Evolutionary conservation across 2,113 vertebrate species (phyloP), one percentile per base, ranked within the genome.

Genomic region (Siniperca knerii): DNA sequence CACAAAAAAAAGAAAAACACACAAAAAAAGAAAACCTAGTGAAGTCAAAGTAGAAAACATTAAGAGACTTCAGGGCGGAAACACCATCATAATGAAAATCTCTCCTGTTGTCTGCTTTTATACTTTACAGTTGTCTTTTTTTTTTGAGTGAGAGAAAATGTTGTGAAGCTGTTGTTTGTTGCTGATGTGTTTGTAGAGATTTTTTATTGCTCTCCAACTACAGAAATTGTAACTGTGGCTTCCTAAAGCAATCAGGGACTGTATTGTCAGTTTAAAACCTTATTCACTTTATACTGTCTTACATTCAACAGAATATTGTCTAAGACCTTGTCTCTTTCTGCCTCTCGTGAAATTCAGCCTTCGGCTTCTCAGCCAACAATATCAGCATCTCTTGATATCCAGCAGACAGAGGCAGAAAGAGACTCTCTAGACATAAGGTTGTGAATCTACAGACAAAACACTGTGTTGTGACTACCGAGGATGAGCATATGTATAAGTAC

Each of bases 21-120:
- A 61, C 21, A 21, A 18, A 29, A 29, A 16, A 25, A 50, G 15
- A 65, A 62, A 79, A 9, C 21, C 48, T 6, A 29, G 35, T 12
- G 7, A 50, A 33, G n/a, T 13, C 55, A 73, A 80, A 82, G 48
- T 8, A 58, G 25, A 62, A 70, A 42, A 68, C 3, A 62, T 61
- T 23, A 16, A 13, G 8, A 76, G 2, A 6, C 13, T 67, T 69
- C n/a, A 23, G 37, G 12, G 21, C 9, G 44, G 25, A 37, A 35
- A 29, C 12, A 37, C 29, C 46, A 33, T 37, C 5, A 65, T 62
- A 62, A 61, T 48, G 4, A 60, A 75, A 52, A 68, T 46, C 21
- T 69, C 40, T 72, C 15, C 69, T 55, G 35, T 33, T 1, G 0
- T 18, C 65, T 35, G 6, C 10, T 58, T 64, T 78, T n/a, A 15